Base-by-base conservation (phyloP, 2,113 vertebrate species). In the Notothenia coriiceps region DNA sequence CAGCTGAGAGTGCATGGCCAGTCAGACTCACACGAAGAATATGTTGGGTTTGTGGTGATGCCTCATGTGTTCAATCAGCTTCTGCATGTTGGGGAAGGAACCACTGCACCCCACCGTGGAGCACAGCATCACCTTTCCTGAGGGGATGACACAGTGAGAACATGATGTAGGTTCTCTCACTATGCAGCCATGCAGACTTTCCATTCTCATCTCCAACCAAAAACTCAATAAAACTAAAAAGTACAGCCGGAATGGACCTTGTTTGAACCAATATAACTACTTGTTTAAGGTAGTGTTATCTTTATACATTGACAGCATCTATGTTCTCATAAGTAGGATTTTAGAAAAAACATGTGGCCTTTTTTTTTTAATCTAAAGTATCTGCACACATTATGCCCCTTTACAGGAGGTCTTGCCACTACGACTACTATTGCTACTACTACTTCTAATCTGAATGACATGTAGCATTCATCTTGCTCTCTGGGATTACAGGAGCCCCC, bases 1-100 rank as follows among this genome's bases (percentile, higher is more conserved):
- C 18, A 0, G 10, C 18, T 15, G 2, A 2, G 12, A 71, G 29
- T 4, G 29, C 29, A 29, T 29, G 29, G 29, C 29, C 29, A 29
- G 29, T 29, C 29, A 29, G 29, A 93, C 98, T 97, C 92, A 99
- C 98, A 97, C 93, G 94, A 98, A 99, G 90, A 96, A 99, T 50
- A 96, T 95, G 85, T 98, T 99, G 2, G 97, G 97, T 79, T 99
- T 99, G 95, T 99, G 96, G 79, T 99, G 98, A 62, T 95, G 95
- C 88, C 97, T 96, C 94, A 95, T 94, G 52, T 99, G 98, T 13
- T 93, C 92, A 97, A 99, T 96, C 74, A 99, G 95, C 61, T 96
- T 95, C 88, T 97, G 96, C 98, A 99, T 99, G 95, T 90, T 96
- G 73, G 96, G 92, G 80, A 98, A 96, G 40, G 94, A 95, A 57